These are phyloP conservation scores for Odontothrips loti DNA, from an alignment of 2,888 invertebrate species.

Conservation along the genomic window DNA sequence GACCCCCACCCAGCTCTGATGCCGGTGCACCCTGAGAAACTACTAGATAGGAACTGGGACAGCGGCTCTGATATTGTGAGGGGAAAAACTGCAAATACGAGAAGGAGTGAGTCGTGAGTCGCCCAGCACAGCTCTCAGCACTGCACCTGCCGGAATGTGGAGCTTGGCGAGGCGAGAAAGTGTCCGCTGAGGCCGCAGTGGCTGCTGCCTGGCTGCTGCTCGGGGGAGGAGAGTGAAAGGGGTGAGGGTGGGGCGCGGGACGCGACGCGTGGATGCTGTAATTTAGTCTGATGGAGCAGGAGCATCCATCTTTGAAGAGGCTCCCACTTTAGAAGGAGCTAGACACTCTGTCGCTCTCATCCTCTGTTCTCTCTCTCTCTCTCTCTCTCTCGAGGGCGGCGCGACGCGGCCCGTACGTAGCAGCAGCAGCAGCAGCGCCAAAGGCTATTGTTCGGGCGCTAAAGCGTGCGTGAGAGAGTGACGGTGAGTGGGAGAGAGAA, in stretches of 20 bases:
- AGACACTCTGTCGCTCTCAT: neutral
- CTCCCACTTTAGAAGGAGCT: constrained; percentile 19
- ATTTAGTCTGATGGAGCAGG: constrained; percentile 19
- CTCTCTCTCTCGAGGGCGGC: neutral
- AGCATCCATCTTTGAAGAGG: constrained; percentile 26
- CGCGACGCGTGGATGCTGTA: neutral
- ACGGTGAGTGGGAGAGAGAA: neutral
- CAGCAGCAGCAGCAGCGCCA: neutral
- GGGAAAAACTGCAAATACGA: neutral
- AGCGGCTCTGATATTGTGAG: neutral
- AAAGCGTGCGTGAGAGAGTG: neutral
- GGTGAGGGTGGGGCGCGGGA: neutral
- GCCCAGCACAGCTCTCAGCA: neutral
- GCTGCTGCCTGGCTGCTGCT: no score
- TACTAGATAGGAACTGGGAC: no score
- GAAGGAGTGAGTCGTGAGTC: neutral
- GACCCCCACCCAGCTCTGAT: no score
- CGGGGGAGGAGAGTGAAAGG: no score
- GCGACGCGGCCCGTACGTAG: no score
- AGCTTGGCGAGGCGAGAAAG: no score
- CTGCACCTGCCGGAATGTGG: neutral
- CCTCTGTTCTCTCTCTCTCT: neutral
- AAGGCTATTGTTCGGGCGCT: constrained; percentile 6
- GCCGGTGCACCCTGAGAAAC: no score
- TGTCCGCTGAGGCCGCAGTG: no score